These are phyloP conservation scores for Alcedo atthis DNA, from an alignment of 2,797 vertebrate species.

Conservation along the genomic window DNA sequence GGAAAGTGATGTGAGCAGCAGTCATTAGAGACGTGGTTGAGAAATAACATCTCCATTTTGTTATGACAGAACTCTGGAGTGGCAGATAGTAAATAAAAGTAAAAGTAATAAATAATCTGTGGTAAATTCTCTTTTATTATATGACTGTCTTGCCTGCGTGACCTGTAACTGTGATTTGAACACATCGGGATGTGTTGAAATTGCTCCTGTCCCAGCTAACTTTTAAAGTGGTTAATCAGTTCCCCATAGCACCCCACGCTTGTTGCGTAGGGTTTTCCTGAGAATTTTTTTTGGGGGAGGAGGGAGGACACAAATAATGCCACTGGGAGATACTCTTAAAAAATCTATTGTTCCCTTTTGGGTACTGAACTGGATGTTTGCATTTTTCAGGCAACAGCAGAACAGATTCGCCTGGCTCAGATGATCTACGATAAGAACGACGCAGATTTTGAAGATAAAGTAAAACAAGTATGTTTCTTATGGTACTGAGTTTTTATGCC, in stretches of 20 bases:
- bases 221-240: not conserved
- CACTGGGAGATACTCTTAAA: not conserved
- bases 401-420: conserved; percentile 96
- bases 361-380: not conserved
- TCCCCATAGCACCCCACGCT: not conserved
- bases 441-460: conserved; percentile 95
- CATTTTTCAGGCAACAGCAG: conserved; percentile 90
- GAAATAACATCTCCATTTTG: not conserved
- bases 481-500: not conserved
- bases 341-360: not conserved
- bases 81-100: not conserved
- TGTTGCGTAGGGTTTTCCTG: not conserved
- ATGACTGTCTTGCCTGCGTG: not conserved
- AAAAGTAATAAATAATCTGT: not conserved
- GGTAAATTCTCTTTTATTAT: not conserved
- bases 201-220: not conserved
- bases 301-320: not conserved
- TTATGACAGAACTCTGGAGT: not conserved
- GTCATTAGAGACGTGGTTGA: not conserved
- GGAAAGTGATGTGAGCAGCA: not conserved
- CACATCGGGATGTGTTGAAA: not conserved
- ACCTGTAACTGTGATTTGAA: not conserved
- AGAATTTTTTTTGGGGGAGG: not conserved
- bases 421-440: conserved; percentile 98
- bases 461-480: conserved; percentile 89